These are phyloP conservation scores for Channallabes apus DNA, from an alignment of 2,797 vertebrate genomes.

Conservation along the genomic window DNA sequence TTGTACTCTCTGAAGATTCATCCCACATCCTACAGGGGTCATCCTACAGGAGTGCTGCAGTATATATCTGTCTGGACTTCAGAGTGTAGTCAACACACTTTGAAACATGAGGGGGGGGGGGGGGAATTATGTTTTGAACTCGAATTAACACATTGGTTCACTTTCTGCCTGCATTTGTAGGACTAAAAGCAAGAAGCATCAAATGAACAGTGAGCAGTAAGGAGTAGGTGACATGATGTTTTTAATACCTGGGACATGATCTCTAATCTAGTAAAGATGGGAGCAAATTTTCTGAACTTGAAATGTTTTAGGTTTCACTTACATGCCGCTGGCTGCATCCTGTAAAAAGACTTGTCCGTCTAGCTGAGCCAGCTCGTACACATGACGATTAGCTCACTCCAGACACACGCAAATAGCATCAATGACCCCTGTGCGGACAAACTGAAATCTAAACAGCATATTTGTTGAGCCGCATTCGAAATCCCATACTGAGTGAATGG, in stretches of 20 bases:
- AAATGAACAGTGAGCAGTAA: neutral
- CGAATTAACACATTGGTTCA: neutral
- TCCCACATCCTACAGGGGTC: neutral
- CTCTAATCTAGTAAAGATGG: neutral
- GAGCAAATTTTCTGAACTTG: neutral
- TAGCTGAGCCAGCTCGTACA: neutral
- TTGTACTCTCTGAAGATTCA: conserved; percentile 33
- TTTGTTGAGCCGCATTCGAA: neutral
- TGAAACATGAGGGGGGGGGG: neutral
- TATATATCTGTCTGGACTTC: conserved; percentile 6
- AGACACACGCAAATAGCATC: conserved; percentile 12
- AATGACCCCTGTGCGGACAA: conserved; percentile 3
- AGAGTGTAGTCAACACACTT: neutral
- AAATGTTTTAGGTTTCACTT: neutral
- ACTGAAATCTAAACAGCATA: neutral
- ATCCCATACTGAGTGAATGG: neutral
- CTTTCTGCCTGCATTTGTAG: neutral
- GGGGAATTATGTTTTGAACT: neutral
- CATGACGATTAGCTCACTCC: neutral
- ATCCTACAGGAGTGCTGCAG: conserved; percentile 60
- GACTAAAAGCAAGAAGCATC: neutral
- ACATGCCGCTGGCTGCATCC: neutral
- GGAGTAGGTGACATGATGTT: neutral
- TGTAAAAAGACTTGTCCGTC: too few species aligned
- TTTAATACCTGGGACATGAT: neutral